Evolutionary conservation across 1,140 invertebrate genomes (phyloP).

Genomic region (Chionoecetes opilio): DNA sequence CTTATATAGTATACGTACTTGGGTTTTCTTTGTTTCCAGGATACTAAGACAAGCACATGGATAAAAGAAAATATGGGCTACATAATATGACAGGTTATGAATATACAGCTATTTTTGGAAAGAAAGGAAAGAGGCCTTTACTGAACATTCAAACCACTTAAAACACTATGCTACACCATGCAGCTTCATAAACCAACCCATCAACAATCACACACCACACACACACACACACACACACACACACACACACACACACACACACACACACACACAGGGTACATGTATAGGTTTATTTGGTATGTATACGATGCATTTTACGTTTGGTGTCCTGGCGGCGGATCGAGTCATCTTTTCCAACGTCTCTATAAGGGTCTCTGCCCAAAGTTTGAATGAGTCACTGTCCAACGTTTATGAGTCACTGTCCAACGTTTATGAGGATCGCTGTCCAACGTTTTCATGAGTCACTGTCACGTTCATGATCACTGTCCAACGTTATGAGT

Average conservation of each 20-base stretch:
- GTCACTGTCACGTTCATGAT: too few relatives aligned
- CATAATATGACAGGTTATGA: neutral
- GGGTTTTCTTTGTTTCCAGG: too few relatives aligned
- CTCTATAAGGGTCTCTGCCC: too few relatives aligned
- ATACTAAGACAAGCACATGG: too few relatives aligned
- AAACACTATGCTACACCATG: neutral
- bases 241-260: conserved; percentile 38
- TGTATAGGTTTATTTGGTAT: conserved; percentile 11
- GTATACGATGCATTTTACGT: neutral
- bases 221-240: conserved; percentile 48
- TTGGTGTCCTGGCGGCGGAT: neutral
- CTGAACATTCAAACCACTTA: neutral
- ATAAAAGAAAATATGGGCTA: too few relatives aligned
- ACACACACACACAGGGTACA: neutral
- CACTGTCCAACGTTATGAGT: too few relatives aligned
- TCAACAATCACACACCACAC: conserved; percentile 41
- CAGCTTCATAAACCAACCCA: neutral
- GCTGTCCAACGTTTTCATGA: too few relatives aligned
- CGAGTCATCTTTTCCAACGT: neutral
- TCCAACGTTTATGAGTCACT: too few relatives aligned
- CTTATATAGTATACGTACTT: too few relatives aligned
- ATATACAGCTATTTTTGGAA: neutral
- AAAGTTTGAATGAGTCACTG: too few relatives aligned
- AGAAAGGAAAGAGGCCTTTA: neutral
- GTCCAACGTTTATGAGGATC: too few relatives aligned